Base-by-base conservation (phyloP, 1,140 invertebrate genomes). In the Ips typographus region DNA sequence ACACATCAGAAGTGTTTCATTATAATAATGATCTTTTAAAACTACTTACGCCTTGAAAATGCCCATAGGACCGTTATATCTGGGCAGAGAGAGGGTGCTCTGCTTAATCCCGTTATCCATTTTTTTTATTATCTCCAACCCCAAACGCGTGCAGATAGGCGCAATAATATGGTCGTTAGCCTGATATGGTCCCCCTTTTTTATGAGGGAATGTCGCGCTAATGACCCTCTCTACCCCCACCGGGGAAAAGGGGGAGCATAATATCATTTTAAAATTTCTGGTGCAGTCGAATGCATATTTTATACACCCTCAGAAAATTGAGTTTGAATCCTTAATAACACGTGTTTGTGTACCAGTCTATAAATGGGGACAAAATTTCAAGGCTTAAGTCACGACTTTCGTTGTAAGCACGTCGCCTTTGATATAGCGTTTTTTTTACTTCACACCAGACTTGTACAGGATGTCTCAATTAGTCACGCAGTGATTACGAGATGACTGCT, bases 401-500 rank as follows among this genome's bases (percentile, higher is more conserved):
- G 44, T 49, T 49, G 7, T 6, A 49, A 22, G 22, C 44, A 44
- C 8, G 43, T 8, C 43, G 43, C 43, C 44, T 49, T 49, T 49
- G 44, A 49, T 49, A 49, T 59, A 41, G 37, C 59, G 5, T 49
- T 47, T 22, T 61, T 6, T 44, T 61, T 49, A 40, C 56, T 47
- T 61, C 42, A 37, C 36, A 36, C 4, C 40, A 49, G 22, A 22
- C 22, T 22, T 49, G 49, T 7, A 40, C 62, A 55, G 62, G 62
- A 64, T 64, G 51, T 64, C 62, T 64, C 62, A 64, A 64, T 64
- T 64, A 64, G 62, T 64, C 62, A 64, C 36, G 62, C 49, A 36
- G 44, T 55, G 62, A 64, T 64, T 64, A 55, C 62, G 40, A 56
- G 36, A 7, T 40, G 5, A 36, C 49, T 22, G 40, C 36, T 64